Evolutionary conservation across 2,888 invertebrate species (phyloP), one percentile per base, ranked within the genome.

Genomic region (Ditylenchus weischeri): DNA sequence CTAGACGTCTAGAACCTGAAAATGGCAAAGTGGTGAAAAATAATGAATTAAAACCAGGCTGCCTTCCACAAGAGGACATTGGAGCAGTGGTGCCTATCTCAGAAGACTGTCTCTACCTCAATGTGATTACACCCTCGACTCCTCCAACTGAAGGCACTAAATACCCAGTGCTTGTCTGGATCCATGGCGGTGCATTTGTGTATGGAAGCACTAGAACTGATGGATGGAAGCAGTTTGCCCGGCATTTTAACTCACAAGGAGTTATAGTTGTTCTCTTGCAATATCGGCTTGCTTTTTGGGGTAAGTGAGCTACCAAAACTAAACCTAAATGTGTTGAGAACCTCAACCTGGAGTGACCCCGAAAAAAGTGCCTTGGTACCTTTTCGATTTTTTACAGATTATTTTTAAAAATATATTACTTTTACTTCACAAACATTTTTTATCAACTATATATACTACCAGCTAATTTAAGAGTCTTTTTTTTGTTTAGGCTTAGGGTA

Each of bases 61-160:
- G 54, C n/a, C 21, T 29, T 11, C 4, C 21, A 15, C 54, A 54
- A 10, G 54, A 54, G 8, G 54, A 54, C n/a, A 13, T 54, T 3
- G 21, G 4, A 4, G 29, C 29, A 29, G 1, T 23, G 21, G 11
- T 19, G n/a, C 50, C 64, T 8, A 35, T 10, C 47, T 66, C 60
- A 43, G 95, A 95, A 84, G 94, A 95, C 83, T 95, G 94, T 78
- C 87, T 95, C 0, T 94, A 93, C 83, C 86, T 95, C 65, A 95
- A 95, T 83, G 87, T 95, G 54, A 54, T 54, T 6, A n/a, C 54
- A 1, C 54, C 54, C n/a, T 29, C 54, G 7, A 54, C 23, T 21
- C n/a, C 54, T 54, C 29, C 13, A 54, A 1, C 54, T 11, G 15
- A 54, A 6, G n/a, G n/a, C 54, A 54, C 21, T 13, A 29, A 8